These are phyloP conservation scores for Caenorhabditis sinica DNA, from an alignment of 2,888 invertebrate genomes.

Conservation along the genomic window DNA sequence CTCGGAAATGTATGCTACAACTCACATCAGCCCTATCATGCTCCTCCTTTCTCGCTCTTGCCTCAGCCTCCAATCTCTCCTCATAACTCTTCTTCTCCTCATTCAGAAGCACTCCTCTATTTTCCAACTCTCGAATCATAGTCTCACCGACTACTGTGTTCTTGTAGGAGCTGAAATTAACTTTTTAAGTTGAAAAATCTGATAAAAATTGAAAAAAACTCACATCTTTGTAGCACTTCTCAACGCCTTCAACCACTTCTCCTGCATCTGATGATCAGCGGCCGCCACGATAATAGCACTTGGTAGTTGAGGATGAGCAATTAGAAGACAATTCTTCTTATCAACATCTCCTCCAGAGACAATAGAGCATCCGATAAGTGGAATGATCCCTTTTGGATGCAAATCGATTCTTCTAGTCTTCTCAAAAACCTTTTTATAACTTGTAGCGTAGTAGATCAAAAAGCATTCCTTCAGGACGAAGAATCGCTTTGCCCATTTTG, in stretches of 20 bases:
- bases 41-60: conserved; percentile 73
- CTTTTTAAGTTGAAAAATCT: neutral
- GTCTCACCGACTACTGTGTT: conserved; percentile 79
- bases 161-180: conserved; percentile 77
- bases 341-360: conserved; percentile 79
- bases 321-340: conserved; percentile 77
- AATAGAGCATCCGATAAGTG: conserved; percentile 80
- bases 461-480: conserved; percentile 85
- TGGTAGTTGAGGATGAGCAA: conserved; percentile 80
- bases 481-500: conserved; percentile 84
- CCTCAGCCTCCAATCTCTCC: conserved; percentile 76
- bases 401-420: conserved; percentile 77
- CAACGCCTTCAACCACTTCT: conserved; percentile 77
- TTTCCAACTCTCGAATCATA: conserved; percentile 76
- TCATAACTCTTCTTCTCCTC: conserved; percentile 78
- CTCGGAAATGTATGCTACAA: neutral
- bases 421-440: conserved; percentile 74
- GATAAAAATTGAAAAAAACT: conserved; percentile 3
- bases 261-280: conserved; percentile 74
- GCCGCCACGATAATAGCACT: conserved; percentile 77
- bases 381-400: conserved; percentile 80
- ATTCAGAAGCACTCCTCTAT: conserved; percentile 72
- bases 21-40: conserved; percentile 75
- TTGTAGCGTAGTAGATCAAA: conserved; percentile 84
- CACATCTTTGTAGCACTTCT: conserved; percentile 80